Conservation (phyloP, 2,888 invertebrate species). For the Orchesellides sinensis region DNA sequence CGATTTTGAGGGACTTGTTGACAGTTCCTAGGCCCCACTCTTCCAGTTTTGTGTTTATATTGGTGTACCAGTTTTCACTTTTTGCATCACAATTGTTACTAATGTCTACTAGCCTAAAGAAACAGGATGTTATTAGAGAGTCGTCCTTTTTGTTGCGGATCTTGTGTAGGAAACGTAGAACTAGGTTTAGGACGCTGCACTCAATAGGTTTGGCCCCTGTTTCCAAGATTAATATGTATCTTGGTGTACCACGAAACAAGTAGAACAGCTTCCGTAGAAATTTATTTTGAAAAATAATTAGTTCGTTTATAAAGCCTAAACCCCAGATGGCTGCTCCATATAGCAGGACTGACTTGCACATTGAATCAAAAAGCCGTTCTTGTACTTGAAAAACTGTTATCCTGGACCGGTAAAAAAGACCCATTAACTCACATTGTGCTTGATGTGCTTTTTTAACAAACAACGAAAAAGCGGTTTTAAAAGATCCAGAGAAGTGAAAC, state of each 20-base stretch:
- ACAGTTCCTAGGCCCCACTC: no score
- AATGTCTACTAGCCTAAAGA: no score
- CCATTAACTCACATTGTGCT: background rate
- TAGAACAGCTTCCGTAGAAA: background rate
- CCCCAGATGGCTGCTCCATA: conserved; percentile 9
- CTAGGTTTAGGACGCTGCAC: background rate
- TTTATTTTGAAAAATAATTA: no score
- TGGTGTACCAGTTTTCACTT: no score
- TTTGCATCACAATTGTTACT: no score
- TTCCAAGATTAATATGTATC: background rate
- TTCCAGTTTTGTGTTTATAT: no score
- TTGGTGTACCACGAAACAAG: background rate
- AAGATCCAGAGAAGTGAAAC: background rate
- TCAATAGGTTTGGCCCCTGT: background rate
- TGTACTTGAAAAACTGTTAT: background rate
- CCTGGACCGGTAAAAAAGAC: background rate
- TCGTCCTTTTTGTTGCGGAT: no score
- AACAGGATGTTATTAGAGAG: no score
- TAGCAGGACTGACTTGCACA: background rate
- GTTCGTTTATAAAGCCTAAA: no score
- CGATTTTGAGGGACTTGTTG: no score
- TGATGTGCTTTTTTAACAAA: background rate
- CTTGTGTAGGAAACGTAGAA: no score
- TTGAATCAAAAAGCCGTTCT: background rate
- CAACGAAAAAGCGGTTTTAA: background rate